Conservation (phyloP, 1,140 invertebrate genomes). For the Halotydeus destructor region DNA sequence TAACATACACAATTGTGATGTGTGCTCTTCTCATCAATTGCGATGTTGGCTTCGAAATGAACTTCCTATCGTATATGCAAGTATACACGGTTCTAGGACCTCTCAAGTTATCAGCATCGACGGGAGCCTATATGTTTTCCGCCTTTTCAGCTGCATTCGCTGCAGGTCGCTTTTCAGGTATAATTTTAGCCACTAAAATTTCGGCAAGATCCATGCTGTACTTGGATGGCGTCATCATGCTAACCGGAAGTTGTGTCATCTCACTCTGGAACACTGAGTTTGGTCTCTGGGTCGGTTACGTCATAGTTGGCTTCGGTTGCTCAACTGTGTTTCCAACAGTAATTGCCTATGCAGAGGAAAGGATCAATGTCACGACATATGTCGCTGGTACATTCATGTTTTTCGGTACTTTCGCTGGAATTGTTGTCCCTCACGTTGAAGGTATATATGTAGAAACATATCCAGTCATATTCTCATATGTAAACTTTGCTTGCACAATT, state of each 20-base stretch:
- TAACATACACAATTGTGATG: neutral
- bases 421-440: too few relatives aligned
- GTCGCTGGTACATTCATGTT: neutral
- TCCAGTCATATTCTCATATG: too few relatives aligned
- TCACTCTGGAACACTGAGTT: neutral
- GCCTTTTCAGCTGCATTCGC: too few relatives aligned
- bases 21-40: neutral
- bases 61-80: neutral
- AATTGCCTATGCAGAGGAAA: neutral
- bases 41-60: neutral
- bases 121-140: neutral
- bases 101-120: neutral
- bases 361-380: neutral
- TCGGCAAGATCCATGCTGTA: too few relatives aligned
- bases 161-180: too few relatives aligned
- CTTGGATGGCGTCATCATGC: too few relatives aligned
- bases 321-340: neutral
- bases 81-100: neutral
- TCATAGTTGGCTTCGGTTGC: neutral
- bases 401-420: too few relatives aligned
- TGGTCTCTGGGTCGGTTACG: neutral
- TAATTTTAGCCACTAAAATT: too few relatives aligned
- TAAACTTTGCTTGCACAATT: too few relatives aligned
- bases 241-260: too few relatives aligned
- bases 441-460: too few relatives aligned